Evolutionary conservation across 1,140 invertebrate genomes (phyloP).

Genomic region (Diachasmimorpha longicaudata): DNA sequence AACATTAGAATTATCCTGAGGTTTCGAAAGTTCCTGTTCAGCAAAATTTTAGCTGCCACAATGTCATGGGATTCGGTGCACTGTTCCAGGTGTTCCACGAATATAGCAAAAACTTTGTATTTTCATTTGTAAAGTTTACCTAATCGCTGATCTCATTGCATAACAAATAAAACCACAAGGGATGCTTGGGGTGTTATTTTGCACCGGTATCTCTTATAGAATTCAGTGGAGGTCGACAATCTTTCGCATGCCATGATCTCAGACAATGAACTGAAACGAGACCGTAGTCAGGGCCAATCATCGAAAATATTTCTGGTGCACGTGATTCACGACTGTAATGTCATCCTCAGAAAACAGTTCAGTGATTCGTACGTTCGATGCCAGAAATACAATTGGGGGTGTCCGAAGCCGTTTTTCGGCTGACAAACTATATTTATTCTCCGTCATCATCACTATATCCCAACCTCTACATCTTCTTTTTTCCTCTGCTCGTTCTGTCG

Average conservation of each 20-base stretch:
- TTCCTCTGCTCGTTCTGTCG: background rate
- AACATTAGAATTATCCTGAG: no score
- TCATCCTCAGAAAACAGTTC: conserved; percentile 5
- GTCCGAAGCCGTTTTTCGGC: conserved; percentile 38
- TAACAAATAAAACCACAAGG: no score
- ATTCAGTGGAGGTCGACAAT: background rate
- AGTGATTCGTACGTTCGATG: conserved; percentile 45
- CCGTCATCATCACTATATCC: conserved; percentile 7
- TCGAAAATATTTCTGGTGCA: conserved; percentile 48
- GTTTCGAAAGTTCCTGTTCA: no score
- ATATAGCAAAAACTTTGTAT: no score
- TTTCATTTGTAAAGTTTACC: no score
- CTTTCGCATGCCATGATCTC: background rate
- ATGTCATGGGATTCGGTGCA: no score
- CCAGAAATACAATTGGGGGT: conserved; percentile 57
- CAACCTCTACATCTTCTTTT: background rate
- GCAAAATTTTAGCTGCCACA: no score
- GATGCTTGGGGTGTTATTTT: no score
- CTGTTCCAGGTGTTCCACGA: no score
- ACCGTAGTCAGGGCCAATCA: conserved; percentile 27
- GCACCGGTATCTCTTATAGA: no score
- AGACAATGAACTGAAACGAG: background rate
- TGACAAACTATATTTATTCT: conserved; percentile 56
- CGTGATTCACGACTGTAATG: conserved; percentile 47
- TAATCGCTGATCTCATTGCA: no score